A percentile compares a stretch with the other conserved stretches of the same genome.
phyloP scores from a whole-genome alignment of 2,888 invertebrate genomes.

The Eupeodes latifasciatus region DNA sequence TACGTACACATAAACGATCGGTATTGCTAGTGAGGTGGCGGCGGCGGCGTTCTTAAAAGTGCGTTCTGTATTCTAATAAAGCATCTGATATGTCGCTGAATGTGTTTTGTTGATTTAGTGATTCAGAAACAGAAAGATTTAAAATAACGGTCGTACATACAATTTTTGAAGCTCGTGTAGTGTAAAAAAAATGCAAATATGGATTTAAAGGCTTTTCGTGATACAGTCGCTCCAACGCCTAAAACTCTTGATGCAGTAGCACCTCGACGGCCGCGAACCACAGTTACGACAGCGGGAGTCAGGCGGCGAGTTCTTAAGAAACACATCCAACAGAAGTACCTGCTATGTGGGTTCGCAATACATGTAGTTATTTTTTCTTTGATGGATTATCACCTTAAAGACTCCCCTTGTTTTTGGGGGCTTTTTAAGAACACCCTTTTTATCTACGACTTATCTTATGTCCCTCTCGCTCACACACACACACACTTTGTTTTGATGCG shows the following conservation, averaged over 20 bases:
- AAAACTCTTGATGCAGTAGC: slow-evolving; percentile 63
- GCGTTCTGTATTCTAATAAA: slow-evolving; percentile 2
- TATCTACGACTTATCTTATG: slow-evolving; percentile 12
- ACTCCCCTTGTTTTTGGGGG: slow-evolving; percentile 45
- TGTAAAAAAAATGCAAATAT: slow-evolving; percentile 34
- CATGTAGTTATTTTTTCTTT: slow-evolving; percentile 80
- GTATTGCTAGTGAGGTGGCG: not conserved
- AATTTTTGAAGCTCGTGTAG: not conserved
- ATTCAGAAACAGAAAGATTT: not conserved
- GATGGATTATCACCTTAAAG: slow-evolving; percentile 32
- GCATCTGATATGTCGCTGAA: slow-evolving; percentile 23
- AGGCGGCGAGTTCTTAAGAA: slow-evolving; percentile 83
- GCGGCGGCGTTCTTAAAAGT: not conserved
- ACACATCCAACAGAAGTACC: slow-evolving; percentile 84
- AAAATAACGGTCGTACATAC: not conserved
- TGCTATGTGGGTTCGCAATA: slow-evolving; percentile 84
- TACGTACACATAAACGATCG: not conserved
- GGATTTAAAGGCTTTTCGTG: slow-evolving; percentile 60
- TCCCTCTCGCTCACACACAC: slow-evolving; percentile 33
- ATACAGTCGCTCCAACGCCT: slow-evolving; percentile 23
- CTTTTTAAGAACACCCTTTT: not conserved
- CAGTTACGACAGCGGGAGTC: slow-evolving; percentile 81
- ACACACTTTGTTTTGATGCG: slow-evolving; percentile 13
- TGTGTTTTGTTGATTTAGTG: slow-evolving; percentile 17
- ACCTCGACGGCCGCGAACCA: slow-evolving; percentile 78